These are phyloP conservation scores for Epinephelus lanceolatus DNA, from an alignment of 2,113 vertebrate species.

Conservation along the genomic window DNA sequence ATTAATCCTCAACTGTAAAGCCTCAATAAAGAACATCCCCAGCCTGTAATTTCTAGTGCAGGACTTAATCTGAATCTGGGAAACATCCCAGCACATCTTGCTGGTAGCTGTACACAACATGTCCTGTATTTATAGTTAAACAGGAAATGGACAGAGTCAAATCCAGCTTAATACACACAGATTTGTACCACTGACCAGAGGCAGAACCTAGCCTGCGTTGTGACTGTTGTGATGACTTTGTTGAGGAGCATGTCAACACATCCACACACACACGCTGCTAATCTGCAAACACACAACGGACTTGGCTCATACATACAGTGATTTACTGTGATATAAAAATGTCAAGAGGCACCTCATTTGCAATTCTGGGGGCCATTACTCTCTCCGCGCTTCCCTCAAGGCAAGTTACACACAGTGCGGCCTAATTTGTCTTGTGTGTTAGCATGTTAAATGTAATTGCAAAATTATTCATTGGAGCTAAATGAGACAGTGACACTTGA, in stretches of 20 bases:
- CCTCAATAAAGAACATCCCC: slow-evolving; percentile 63
- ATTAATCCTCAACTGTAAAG: slow-evolving; percentile 75
- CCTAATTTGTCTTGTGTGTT: slow-evolving; percentile 53
- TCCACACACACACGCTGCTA: slow-evolving; percentile 49
- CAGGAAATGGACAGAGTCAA: slow-evolving; percentile 41
- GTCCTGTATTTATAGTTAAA: slow-evolving; percentile 28
- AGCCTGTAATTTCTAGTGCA: slow-evolving; percentile 68
- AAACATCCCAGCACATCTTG: slow-evolving; percentile 63
- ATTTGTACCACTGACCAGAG: slow-evolving; percentile 38
- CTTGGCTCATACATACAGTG: slow-evolving; percentile 47
- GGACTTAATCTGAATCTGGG: slow-evolving; percentile 71
- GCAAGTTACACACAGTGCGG: slow-evolving; percentile 45
- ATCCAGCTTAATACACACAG: slow-evolving; percentile 36
- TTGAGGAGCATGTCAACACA: slow-evolving; percentile 53
- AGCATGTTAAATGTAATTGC: slow-evolving; percentile 43
- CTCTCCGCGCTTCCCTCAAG: slow-evolving; percentile 23
- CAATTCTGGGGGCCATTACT: slow-evolving; percentile 62
- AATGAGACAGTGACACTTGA: slow-evolving; percentile 46
- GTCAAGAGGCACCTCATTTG: slow-evolving; percentile 68
- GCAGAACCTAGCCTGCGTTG: slow-evolving; percentile 2
- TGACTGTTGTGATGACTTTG: slow-evolving; percentile 52
- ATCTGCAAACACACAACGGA: slow-evolving; percentile 50
- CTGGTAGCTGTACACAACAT: slow-evolving; percentile 42
- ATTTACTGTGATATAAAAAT: slow-evolving; percentile 72
- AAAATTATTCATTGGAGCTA: slow-evolving; percentile 31